phyloP scores from a whole-genome alignment of 2,113 vertebrate genomes.

The Macaca nemestrina region DNA sequence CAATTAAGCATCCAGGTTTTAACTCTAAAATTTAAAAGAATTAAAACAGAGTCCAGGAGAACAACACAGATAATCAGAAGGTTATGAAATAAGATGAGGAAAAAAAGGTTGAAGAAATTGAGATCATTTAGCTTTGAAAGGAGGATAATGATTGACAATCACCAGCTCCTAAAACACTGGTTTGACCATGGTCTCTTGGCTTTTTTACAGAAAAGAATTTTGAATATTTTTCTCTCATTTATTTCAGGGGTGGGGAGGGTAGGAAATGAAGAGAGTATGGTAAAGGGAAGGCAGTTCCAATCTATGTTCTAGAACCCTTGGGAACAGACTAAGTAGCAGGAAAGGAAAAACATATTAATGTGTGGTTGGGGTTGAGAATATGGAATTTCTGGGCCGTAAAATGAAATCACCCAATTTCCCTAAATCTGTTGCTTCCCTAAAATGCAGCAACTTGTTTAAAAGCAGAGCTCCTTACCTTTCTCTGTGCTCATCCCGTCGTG shows the following conservation, averaged over 20 bases:
- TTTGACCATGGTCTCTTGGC: not conserved
- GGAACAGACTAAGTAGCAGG: not conserved
- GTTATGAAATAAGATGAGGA: not conserved
- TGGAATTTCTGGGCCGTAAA: not conserved
- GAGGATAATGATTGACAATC: not conserved
- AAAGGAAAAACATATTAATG: not conserved
- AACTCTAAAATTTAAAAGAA: constrained; percentile 38
- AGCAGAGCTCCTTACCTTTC: not conserved
- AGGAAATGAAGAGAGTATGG: not conserved
- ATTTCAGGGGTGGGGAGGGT: not conserved
- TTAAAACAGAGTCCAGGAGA: not conserved
- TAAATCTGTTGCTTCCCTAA: not conserved
- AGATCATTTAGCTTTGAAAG: constrained; percentile 42
- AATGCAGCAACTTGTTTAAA: not conserved
- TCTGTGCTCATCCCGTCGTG: not conserved
- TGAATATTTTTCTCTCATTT: not conserved
- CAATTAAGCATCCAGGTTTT: not conserved
- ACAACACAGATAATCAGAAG: not conserved
- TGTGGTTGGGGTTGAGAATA: not conserved
- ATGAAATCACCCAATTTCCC: not conserved
- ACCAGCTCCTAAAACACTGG: not conserved
- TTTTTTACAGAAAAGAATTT: not conserved
- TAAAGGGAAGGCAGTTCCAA: not conserved
- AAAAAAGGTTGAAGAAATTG: constrained; percentile 27
- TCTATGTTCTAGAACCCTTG: not conserved